These are phyloP conservation scores for Crepidodera aurea DNA, from an alignment of 2,888 invertebrate genomes.

Conservation along the genomic window DNA sequence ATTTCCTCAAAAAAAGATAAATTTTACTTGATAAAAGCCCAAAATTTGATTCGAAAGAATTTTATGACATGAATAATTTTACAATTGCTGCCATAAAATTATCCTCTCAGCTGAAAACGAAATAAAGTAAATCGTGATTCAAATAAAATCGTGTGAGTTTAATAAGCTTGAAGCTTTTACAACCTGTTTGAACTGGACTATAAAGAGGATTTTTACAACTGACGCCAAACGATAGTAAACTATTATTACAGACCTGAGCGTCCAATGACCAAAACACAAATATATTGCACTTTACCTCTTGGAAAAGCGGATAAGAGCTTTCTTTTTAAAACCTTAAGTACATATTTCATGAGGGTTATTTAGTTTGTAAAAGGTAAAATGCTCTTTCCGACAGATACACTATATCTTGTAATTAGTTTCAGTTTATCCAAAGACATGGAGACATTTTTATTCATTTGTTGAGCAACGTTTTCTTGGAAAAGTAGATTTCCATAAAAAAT, in stretches of 20 bases:
- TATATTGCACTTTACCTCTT: conserved; percentile 14
- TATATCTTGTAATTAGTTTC: not conserved
- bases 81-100: no score
- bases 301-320: conserved; percentile 11
- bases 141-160: not conserved
- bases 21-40: no score
- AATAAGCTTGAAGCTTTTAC: not conserved
- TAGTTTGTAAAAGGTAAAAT: conserved; percentile 6
- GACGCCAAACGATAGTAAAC: conserved; percentile 8
- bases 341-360: conserved; percentile 16
- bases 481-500: no score
- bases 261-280: conserved; percentile 17
- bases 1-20: no score
- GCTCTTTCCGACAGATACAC: not conserved
- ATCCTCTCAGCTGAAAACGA: no score
- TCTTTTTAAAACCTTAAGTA: conserved; percentile 11
- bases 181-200: not conserved
- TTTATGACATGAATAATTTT: no score
- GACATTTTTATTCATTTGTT: no score
- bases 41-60: no score
- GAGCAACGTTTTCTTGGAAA: no score
- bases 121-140: no score
- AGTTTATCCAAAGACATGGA: no score
- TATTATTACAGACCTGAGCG: conserved; percentile 16
- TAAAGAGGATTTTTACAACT: conserved; percentile 5